A percentile compares a stretch with the other conserved stretches of the same genome.
Conservation (phyloP, 2,113 vertebrate species). For the Tichodroma muraria region DNA sequence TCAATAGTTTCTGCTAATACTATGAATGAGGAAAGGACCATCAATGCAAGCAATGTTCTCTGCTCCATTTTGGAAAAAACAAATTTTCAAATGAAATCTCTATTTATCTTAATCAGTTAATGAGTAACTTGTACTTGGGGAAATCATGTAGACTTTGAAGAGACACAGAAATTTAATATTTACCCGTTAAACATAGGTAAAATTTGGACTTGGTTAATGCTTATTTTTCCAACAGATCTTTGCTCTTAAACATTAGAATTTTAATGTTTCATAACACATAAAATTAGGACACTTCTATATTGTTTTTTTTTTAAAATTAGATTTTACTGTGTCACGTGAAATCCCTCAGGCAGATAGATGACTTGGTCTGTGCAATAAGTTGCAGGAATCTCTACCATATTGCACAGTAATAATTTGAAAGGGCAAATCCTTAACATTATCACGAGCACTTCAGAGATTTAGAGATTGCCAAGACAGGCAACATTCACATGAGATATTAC, state of each 20-base stretch:
- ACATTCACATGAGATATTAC: background rate
- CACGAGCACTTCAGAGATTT: background rate
- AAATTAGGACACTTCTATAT: background rate
- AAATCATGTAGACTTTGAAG: background rate
- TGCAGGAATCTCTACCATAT: background rate
- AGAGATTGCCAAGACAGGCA: background rate
- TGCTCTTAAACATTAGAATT: background rate
- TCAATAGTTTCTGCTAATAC: background rate
- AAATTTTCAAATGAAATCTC: background rate
- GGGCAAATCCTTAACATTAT: background rate
- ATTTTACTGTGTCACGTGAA: fast-evolving
- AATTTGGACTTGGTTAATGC: background rate
- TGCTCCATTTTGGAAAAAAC: constrained; percentile 39
- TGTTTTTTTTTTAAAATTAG: background rate
- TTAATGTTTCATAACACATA: background rate
- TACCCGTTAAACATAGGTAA: constrained; percentile 11
- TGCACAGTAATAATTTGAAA: background rate
- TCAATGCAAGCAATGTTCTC: background rate
- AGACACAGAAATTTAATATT: constrained; percentile 30
- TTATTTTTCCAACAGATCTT: background rate
- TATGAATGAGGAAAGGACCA: background rate
- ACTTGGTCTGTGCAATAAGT: background rate
- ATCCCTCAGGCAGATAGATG: background rate
- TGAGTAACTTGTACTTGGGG: constrained; percentile 25
- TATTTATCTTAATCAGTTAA: constrained; percentile 40